A percentile compares a stretch with the other conserved stretches of the same genome.
Conservation (phyloP, 2,113 vertebrate genomes). For the Chionodraco myersi region DNA sequence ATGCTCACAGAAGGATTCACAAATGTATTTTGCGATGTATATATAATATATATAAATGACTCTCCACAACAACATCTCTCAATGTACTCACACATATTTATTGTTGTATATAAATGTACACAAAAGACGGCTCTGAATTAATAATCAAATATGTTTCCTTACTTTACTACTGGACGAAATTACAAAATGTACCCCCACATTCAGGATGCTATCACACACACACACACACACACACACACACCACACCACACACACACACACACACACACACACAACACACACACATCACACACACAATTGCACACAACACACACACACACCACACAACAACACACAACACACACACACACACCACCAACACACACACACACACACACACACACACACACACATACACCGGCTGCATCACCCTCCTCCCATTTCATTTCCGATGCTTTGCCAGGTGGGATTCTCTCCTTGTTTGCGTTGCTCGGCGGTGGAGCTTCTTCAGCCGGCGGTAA, state of each 20-base stretch:
- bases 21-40: too few relatives aligned
- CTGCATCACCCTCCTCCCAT: background rate
- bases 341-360: slow-evolving; percentile 1
- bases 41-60: too few relatives aligned
- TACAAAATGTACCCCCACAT: too few relatives aligned
- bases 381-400: background rate
- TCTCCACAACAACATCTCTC: too few relatives aligned
- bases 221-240: slow-evolving; percentile 3
- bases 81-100: too few relatives aligned
- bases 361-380: background rate
- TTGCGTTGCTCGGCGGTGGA: slow-evolving; percentile 8
- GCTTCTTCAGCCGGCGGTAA: background rate
- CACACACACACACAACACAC: slow-evolving; percentile 3
- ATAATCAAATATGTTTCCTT: too few relatives aligned
- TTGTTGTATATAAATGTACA: too few relatives aligned
- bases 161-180: too few relatives aligned
- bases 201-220: background rate
- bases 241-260: background rate
- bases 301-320: slow-evolving; percentile 1
- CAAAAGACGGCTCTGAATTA: too few relatives aligned
- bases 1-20: too few relatives aligned
- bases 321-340: background rate
- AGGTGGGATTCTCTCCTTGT: background rate
- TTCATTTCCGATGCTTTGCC: background rate
- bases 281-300: background rate